Percentiles rank a stretch among this genome's conserved stretches.
phyloP scores from a whole-genome alignment of 2,888 invertebrate genomes.

The Ptychoptera contaminata region DNA sequence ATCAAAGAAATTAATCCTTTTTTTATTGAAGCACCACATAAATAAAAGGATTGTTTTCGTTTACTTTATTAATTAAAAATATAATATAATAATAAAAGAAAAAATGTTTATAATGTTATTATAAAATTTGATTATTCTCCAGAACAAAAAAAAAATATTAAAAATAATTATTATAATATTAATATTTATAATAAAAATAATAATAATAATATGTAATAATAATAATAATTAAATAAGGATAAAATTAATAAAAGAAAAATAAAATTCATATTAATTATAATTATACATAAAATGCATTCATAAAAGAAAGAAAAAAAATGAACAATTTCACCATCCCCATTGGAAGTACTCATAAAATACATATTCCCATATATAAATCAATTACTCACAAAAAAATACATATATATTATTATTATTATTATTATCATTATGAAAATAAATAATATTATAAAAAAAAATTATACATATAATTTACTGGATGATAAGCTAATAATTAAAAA shows the following conservation, averaged over 20 bases:
- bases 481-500: slow-evolving; percentile 20
- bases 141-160: not conserved
- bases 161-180: not conserved
- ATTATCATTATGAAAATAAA: slow-evolving; percentile 19
- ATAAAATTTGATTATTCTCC: not conserved
- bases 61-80: no score
- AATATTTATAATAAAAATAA: no score
- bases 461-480: slow-evolving; percentile 32
- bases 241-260: not conserved
- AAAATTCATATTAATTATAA: not conserved
- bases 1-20: no score
- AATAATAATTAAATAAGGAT: not conserved
- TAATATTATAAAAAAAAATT: slow-evolving; percentile 32
- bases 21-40: no score
- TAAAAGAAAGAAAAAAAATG: not conserved
- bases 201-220: not conserved
- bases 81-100: no score
- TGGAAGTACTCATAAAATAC: no score
- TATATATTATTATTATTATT: slow-evolving; percentile 2
- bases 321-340: no score
- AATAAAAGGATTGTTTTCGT: no score
- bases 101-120: no score
- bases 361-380: not conserved
- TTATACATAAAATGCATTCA: not conserved
- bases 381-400: not conserved